Evolutionary conservation across 2,888 invertebrate genomes (phyloP).

Genomic region (Apomyelois bistriatella): DNA sequence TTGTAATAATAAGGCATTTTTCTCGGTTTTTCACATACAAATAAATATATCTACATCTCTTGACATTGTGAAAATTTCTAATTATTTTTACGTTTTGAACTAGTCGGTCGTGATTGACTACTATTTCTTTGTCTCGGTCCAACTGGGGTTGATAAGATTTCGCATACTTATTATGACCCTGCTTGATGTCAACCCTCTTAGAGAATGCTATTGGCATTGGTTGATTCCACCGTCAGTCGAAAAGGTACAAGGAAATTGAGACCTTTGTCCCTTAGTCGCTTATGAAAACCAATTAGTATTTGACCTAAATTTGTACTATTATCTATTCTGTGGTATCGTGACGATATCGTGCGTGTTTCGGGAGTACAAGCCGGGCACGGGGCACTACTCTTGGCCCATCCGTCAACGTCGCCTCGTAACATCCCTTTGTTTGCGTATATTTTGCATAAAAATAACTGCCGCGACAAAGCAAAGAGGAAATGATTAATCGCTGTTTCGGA

Average conservation of each 20-base stretch:
- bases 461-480: slow-evolving; percentile 32
- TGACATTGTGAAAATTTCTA: neutral
- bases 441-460: slow-evolving; percentile 62
- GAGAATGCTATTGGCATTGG: no score
- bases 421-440: slow-evolving; percentile 51
- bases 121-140: no score
- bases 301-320: no score
- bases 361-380: no score
- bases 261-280: no score
- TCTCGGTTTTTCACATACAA: neutral
- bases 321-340: slow-evolving; percentile 8
- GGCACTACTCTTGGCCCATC: slow-evolving; percentile 30
- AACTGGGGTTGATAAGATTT: no score
- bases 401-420: slow-evolving; percentile 50
- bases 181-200: no score
- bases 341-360: neutral
- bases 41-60: neutral
- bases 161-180: no score
- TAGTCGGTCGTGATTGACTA: slow-evolving; percentile 27
- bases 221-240: no score
- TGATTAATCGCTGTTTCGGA: slow-evolving; percentile 33
- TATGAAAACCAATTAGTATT: no score
- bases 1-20: slow-evolving; percentile 23
- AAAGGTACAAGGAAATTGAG: no score
- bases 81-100: neutral